Evolutionary conservation across 2,113 vertebrate species (phyloP), one percentile per base, ranked within the genome.

Genomic region (Myodes glareolus): DNA sequence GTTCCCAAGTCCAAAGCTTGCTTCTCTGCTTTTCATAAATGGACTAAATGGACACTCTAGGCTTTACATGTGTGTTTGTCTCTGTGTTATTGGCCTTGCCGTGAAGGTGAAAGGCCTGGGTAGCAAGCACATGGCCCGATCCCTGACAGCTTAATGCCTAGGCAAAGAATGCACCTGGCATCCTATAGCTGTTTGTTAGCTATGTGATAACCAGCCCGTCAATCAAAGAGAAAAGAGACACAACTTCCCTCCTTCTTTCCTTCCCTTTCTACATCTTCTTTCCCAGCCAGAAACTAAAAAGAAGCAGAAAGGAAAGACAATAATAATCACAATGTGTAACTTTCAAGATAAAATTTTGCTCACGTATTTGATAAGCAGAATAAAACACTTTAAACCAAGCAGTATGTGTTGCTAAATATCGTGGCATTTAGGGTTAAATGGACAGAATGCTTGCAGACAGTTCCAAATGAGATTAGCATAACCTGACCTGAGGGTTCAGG

Each of bases 401-500:
- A 81, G 39, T 2, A 29, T 80, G 16, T 93, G 13, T 86, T 90
- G 77, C 52, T 90, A 68, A 88, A 65, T 77, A 72, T 86, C 68
- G 75, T 72, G 58, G 31, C 58, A 85, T 88, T 76, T 88, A 72
- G 33, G 65, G 50, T 90, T 96, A 92, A 92, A 75, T 72, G 42
- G 55, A 52, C 29, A 93, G 45, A 80, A 55, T 27, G 4, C 29
- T 65, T 65, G 80, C 75, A 92, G 31, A 90, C 29, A 36, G 33
- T 85, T 80, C 78, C 17, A 77, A 67, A 65, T 97, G 29, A 36
- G 50, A 94, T 94, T 94, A 86, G 8, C 31, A 67, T 63, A 72
- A 14, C 72, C 72, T 55, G 80, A 55, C 33, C 8, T 8, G 67
- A 17, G 42, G 82, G 33, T 80, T 75, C 11, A 21, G 78, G 27